Base-by-base conservation (phyloP, 2,113 vertebrate genomes). In the Rostratula benghalensis region DNA sequence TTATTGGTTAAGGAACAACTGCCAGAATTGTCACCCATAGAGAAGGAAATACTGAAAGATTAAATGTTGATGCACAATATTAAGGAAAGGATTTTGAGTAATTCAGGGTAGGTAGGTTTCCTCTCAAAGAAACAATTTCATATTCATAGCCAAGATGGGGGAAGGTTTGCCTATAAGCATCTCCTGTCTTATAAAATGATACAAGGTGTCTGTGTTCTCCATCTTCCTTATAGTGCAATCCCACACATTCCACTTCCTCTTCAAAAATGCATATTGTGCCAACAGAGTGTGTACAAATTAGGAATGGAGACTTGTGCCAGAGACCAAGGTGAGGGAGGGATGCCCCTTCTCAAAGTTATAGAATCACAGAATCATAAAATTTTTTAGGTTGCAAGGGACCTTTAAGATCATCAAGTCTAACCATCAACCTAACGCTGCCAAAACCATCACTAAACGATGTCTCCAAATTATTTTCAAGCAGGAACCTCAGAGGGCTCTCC, bases 221-320 rank as follows among this genome's bases (percentile, higher is more conserved):
- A 2, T 25, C 10, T 51, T 51, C n/a, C 56, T 35, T 33, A 18
- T 3, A 20, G 25, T 10, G 33, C 53, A 11, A 22, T n/a, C 27
- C 50, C 39, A 23, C 0, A 0, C 31, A 43, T 30, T 30, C 51
- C 7, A 0, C 23, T 37, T 51, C 17, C 41, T 16, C 46, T 45
- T 45, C 51, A 24, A 33, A 64, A 48, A 31, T 11, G 15, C 0
- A 0, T 41, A 28, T 21, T 65, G 10, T 31, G 70, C 18, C 56
- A 64, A 31, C 67, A 78, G 68, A 27, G 7, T 8, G 39, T 8
- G 39, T 48, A 16, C 0, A 1, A 10, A 23, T 30, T 39, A 35
- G 37, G 54, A 83, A 5, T 30, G 2, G 13, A 77, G 63, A 27
- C 24, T 24, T 7, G 48, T 81, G 41, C 25, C 59, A 31, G 41